These are phyloP conservation scores for Mycalesis mineus DNA, from an alignment of 2,888 invertebrate species.

Conservation along the genomic window DNA sequence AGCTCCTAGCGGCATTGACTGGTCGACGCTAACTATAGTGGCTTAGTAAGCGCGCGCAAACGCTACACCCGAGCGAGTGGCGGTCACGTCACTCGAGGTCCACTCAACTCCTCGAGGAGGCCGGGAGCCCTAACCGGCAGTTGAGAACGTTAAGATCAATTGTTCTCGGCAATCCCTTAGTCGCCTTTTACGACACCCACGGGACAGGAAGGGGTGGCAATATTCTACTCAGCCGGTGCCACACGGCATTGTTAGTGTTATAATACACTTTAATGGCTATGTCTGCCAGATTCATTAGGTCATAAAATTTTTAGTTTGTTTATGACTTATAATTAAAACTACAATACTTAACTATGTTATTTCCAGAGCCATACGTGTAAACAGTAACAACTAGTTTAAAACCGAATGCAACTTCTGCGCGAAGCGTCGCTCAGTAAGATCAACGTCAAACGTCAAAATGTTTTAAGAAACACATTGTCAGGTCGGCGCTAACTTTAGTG, in stretches of 20 bases:
- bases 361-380: too few relatives aligned
- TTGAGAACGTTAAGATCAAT: neutral
- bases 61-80: neutral
- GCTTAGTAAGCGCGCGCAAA: neutral
- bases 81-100: neutral
- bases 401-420: neutral
- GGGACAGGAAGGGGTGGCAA: too few relatives aligned
- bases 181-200: too few relatives aligned
- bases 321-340: too few relatives aligned
- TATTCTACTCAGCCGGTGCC: too few relatives aligned
- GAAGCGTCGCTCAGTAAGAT: neutral
- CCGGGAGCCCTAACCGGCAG: neutral
- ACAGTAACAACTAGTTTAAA: neutral
- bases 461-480: too few relatives aligned
- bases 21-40: neutral
- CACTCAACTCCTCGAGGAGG: neutral
- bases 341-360: too few relatives aligned
- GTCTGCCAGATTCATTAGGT: too few relatives aligned
- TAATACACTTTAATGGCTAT: too few relatives aligned
- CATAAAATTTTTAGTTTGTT: too few relatives aligned
- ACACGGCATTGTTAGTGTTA: too few relatives aligned
- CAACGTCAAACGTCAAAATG: neutral
- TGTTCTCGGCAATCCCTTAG: neutral
- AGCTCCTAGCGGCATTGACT: neutral
- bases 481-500: too few relatives aligned